Conservation (phyloP, 2,113 vertebrate genomes). For the Ictalurus furcatus region DNA sequence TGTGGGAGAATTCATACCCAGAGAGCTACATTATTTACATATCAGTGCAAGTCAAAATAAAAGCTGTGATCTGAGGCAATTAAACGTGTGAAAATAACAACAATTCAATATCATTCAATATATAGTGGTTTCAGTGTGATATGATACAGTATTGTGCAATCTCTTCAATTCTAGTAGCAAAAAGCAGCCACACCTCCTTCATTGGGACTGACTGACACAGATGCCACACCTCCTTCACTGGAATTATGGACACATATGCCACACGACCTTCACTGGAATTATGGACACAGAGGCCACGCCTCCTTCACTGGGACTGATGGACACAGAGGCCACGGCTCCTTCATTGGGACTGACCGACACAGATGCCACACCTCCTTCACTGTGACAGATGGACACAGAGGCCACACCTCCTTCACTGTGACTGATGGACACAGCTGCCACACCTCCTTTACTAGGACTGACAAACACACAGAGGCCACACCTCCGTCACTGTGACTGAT, state of each 20-base stretch:
- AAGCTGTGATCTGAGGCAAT: not conserved
- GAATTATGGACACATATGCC: not conserved
- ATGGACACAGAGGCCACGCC: not conserved
- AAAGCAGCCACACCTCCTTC: not conserved
- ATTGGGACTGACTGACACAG: not conserved
- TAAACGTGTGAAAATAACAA: not conserved
- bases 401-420: too few relatives aligned
- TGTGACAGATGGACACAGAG: too few relatives aligned
- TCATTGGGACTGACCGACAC: not conserved
- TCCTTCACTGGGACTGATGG: not conserved
- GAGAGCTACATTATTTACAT: not conserved
- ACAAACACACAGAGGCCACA: too few relatives aligned
- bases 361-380: not conserved
- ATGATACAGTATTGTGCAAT: not conserved
- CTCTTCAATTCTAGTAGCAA: not conserved
- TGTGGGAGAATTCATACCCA: not conserved
- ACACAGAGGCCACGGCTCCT: not conserved
- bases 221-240: not conserved
- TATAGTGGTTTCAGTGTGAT: not conserved
- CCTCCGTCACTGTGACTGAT: too few relatives aligned
- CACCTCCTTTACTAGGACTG: too few relatives aligned
- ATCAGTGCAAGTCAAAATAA: not conserved
- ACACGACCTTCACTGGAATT: not conserved
- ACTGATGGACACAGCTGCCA: too few relatives aligned
- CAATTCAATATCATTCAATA: not conserved